Conservation (phyloP, 2,113 vertebrate species). For the Ctenomys sociabilis region DNA sequence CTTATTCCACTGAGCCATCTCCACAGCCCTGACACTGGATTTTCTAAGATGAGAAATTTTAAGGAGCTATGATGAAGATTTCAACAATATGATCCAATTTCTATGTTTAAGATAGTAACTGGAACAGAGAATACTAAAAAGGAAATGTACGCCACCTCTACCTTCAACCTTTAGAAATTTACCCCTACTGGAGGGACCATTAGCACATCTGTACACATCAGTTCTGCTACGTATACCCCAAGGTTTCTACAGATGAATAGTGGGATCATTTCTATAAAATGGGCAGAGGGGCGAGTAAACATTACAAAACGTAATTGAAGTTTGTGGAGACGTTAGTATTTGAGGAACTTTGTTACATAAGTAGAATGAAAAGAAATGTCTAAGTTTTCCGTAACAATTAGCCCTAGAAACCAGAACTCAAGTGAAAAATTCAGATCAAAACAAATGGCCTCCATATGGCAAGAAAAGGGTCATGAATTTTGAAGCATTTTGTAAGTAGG, state of each 20-base stretch:
- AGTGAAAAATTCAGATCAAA: not conserved
- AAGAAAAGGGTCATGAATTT: not conserved
- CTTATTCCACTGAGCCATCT: no score
- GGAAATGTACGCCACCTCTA: not conserved
- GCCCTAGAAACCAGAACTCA: constrained; percentile 5
- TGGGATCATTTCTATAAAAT: not conserved
- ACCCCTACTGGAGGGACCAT: not conserved
- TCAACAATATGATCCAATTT: not conserved
- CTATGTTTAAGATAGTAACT: not conserved
- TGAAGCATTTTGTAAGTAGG: not conserved
- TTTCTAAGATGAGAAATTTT: constrained; percentile 10
- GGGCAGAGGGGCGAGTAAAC: not conserved
- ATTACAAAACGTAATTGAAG: constrained; percentile 1
- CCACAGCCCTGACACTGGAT: not conserved
- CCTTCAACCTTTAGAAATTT: not conserved
- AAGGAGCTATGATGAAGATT: not conserved
- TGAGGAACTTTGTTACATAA: constrained; percentile 38
- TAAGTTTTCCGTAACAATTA: constrained; percentile 7
- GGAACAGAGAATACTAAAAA: not conserved
- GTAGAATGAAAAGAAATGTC: constrained; percentile 13
- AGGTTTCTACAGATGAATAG: not conserved
- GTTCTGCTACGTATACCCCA: not conserved
- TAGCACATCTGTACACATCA: not conserved
- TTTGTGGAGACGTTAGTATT: constrained; percentile 31
- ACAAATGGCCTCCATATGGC: not conserved